These are phyloP conservation scores for Melolontha melolontha DNA, from an alignment of 2,888 invertebrate genomes.

Conservation along the genomic window DNA sequence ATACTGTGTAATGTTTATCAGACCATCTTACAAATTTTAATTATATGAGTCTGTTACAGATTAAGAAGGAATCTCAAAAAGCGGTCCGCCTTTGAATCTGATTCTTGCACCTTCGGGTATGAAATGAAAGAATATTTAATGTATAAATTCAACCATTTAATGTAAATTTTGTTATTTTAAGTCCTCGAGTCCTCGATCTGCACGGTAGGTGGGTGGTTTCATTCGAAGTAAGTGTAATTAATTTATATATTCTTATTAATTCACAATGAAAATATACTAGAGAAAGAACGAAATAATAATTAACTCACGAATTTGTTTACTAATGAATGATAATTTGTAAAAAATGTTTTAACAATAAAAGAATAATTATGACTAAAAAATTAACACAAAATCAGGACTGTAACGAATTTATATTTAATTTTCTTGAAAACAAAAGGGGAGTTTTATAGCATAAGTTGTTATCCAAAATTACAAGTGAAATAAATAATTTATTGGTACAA, in stretches of 20 bases:
- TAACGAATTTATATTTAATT: too few relatives aligned
- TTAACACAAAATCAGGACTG: too few relatives aligned
- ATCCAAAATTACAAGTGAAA: too few relatives aligned
- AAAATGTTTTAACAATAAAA: too few relatives aligned
- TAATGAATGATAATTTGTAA: too few relatives aligned
- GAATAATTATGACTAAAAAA: too few relatives aligned
- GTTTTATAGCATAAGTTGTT: too few relatives aligned
- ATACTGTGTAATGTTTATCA: slow-evolving; percentile 30
- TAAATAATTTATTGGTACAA: too few relatives aligned
- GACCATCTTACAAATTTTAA: slow-evolving; percentile 33
- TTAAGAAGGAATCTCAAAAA: slow-evolving; percentile 4
- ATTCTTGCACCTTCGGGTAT: not conserved
- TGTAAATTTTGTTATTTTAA: slow-evolving; percentile 21
- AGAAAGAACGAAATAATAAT: not conserved
- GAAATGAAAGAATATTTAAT: slow-evolving; percentile 4
- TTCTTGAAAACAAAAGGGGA: too few relatives aligned
- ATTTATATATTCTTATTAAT: slow-evolving; percentile 28
- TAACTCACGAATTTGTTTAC: too few relatives aligned
- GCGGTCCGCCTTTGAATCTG: slow-evolving; percentile 25
- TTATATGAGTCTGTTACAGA: slow-evolving; percentile 25
- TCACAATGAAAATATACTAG: not conserved
- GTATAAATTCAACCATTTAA: slow-evolving; percentile 17
- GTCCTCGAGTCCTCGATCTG: too few relatives aligned
- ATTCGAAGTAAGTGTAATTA: slow-evolving; percentile 1
- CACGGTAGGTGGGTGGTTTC: slow-evolving; percentile 6